phyloP scores from a whole-genome alignment of 1,140 invertebrate genomes.

The Olivierus martensii region DNA sequence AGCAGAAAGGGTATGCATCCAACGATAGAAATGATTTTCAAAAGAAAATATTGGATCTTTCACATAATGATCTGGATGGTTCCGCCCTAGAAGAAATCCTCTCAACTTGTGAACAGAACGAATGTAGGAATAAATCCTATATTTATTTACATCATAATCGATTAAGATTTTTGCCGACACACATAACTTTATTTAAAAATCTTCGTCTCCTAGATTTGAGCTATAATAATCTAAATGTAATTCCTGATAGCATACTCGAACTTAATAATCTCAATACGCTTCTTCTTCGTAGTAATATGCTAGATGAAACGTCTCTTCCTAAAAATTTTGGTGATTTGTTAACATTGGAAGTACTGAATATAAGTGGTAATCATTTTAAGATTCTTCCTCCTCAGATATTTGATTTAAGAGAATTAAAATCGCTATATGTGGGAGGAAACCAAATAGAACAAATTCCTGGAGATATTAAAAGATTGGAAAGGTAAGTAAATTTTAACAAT shows the following conservation, averaged over 20 bases:
- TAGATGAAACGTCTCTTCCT: conserved; percentile 65
- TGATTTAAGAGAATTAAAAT: conserved; percentile 56
- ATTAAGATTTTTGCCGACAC: conserved; percentile 26
- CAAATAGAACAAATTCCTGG: conserved; percentile 54
- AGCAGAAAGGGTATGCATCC: no score
- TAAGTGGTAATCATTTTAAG: conserved; percentile 77
- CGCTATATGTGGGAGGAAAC: conserved; percentile 83
- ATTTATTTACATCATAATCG: conserved; percentile 24
- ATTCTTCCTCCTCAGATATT: conserved; percentile 75
- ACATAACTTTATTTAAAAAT: conserved; percentile 32
- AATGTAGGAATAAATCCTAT: no score
- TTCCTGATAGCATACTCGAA: conserved; percentile 57
- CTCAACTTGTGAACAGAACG: no score
- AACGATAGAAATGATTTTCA: no score
- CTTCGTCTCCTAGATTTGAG: conserved; percentile 62
- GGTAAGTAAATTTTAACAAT: no score
- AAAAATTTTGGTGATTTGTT: conserved; percentile 51
- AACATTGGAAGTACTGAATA: conserved; percentile 64
- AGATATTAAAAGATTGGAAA: conserved; percentile 29
- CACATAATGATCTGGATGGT: no score
- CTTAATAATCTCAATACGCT: conserved; percentile 55
- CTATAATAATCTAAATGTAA: conserved; percentile 57
- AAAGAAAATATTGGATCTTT: no score
- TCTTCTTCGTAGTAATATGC: conserved; percentile 71
- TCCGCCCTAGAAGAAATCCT: no score